A percentile compares a stretch with the other conserved stretches of the same genome.
Evolutionary conservation across 2,888 invertebrate species (phyloP).

Genomic region (Dromius quadrimaculatus): DNA sequence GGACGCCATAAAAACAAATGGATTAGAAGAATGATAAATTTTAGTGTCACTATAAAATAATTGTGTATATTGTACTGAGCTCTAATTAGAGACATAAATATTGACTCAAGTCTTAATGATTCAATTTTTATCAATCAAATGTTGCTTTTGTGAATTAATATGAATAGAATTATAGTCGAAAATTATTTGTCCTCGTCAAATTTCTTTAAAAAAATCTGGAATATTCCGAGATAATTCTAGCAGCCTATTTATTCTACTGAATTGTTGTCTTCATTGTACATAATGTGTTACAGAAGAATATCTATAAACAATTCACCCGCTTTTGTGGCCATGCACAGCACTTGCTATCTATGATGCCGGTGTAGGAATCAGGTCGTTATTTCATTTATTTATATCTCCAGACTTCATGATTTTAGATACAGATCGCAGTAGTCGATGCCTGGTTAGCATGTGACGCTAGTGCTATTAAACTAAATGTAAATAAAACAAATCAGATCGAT

Average conservation of each 20-base stretch:
- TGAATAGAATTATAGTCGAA: no score
- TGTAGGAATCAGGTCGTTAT: slow-evolving; percentile 49
- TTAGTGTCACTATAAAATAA: slow-evolving; percentile 50
- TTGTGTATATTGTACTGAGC: slow-evolving; percentile 40
- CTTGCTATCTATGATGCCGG: slow-evolving; percentile 16
- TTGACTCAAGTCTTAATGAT: no score
- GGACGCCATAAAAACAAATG: slow-evolving; percentile 52
- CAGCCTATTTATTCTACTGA: no score
- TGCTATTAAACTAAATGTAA: slow-evolving; percentile 52
- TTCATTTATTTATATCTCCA: slow-evolving; percentile 49
- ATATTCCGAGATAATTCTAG: no score
- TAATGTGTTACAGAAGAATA: no score
- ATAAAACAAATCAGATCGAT: slow-evolving; percentile 50
- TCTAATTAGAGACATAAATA: slow-evolving; percentile 34
- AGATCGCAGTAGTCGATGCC: slow-evolving; percentile 50
- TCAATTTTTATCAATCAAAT: no score
- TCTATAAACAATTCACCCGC: slow-evolving; percentile 19
- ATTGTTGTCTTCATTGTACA: no score
- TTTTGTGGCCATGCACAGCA: slow-evolving; percentile 5
- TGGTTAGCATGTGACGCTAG: slow-evolving; percentile 51
- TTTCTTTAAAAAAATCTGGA: no score
- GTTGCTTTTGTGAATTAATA: no score
- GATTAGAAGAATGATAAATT: slow-evolving; percentile 51
- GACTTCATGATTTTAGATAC: slow-evolving; percentile 51
- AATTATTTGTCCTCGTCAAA: no score